Base-by-base conservation (phyloP, 2,113 vertebrate genomes). In the Chloropsis cyanopogon region DNA sequence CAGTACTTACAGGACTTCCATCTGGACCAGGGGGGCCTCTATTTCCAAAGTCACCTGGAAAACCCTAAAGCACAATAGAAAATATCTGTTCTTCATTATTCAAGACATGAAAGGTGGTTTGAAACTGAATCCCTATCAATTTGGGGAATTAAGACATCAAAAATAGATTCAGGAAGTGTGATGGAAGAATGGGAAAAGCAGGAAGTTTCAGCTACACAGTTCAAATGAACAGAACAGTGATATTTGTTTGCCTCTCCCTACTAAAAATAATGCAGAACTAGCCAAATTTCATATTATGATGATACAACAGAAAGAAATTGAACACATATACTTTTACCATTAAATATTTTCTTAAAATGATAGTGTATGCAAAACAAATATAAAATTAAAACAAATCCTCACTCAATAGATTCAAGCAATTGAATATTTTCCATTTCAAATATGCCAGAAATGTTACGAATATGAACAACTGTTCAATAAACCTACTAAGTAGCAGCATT, bases 11-110 rank as follows among this genome's bases (percentile, higher is more conserved):
- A 97, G 99, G 98, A 92, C 97, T 98, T 68, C 99, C 99, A 93
- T 99, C 99, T 78, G 98, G 98, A 95, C 99, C 99, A 63, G 99
- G 98, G 35, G 98, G 97, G 9, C 99, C 99, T 97, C 99, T 98
- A 23, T 99, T 99, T 35, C 99, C 99, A 57, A 97, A 97, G 81
- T 98, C 99, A 82, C 99, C 99, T 42, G 98, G 97, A 92, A 98
- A 98, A 72, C 99, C 99, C 99, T 97, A 81, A 70, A 92, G 35
- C 24, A 84, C 49, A 94, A 88, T 9, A 81, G 13, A 94, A 54
- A 92, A 78, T 39, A 39, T 2, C 35, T 65, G 13, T 47, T 86
- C 15, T 92, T 91, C 71, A 81, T 78, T 76, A 91, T 50, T 56
- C 37, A 70, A 85, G 50, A 53, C 31, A 61, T 3, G 2, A 52